Conservation (phyloP, 2,797 vertebrate species). For the Tarsius wallacei region DNA sequence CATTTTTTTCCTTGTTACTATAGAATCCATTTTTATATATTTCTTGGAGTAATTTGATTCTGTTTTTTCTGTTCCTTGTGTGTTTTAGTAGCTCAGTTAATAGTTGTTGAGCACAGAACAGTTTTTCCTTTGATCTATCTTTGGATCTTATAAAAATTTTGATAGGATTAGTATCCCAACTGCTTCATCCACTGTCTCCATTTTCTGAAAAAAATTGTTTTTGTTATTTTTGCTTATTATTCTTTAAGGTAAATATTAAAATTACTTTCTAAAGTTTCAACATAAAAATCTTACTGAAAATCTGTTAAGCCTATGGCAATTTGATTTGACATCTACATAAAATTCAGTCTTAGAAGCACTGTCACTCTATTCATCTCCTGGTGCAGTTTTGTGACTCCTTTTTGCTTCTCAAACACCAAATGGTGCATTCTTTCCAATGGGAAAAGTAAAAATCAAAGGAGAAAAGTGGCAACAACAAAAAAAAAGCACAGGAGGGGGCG, state of each 20-base stretch:
- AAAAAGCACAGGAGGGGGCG: accelerated
- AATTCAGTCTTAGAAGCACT: neutral
- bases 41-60: neutral
- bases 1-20: neutral
- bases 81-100: neutral
- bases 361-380: neutral
- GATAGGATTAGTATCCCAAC: neutral
- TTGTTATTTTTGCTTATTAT: neutral
- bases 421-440: neutral
- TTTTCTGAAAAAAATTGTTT: neutral
- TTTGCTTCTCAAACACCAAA: neutral
- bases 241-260: neutral
- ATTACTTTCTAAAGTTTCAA: neutral
- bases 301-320: neutral
- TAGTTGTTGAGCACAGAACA: too few species aligned
- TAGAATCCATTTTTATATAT: neutral
- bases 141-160: neutral
- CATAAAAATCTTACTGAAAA: neutral
- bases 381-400: too few species aligned
- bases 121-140: neutral
- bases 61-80: neutral
- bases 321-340: neutral
- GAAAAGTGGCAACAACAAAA: too few species aligned
- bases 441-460: neutral
- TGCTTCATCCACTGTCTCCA: too few species aligned